Percentiles rank a stretch among this genome's conserved stretches.
Conservation (phyloP, 37 sponge, comb jelly and placozoan species). For the Mnemiopsis leidyi region DNA sequence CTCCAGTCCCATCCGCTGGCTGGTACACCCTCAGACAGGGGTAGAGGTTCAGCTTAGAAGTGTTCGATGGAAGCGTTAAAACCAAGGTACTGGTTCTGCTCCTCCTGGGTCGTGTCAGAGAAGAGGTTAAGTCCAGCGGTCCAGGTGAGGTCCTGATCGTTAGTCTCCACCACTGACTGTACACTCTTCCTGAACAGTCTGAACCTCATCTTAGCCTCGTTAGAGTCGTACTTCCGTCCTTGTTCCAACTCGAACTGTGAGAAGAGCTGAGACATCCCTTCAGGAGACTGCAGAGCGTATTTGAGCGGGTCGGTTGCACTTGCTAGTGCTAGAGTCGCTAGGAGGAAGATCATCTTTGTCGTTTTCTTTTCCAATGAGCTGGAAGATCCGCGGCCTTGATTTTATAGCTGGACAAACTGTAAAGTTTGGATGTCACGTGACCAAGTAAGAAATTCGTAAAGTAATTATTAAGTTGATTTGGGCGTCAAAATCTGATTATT, state of each 20-base stretch:
- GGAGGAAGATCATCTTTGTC: neutral
- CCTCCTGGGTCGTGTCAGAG: neutral
- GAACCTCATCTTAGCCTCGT: neutral
- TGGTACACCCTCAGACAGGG: neutral
- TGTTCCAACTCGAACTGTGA: neutral
- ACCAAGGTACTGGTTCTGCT: neutral
- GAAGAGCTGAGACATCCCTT: neutral
- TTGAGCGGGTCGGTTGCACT: neutral
- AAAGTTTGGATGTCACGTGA: too few relatives aligned
- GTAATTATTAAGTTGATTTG: too few relatives aligned
- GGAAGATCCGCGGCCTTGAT: neutral
- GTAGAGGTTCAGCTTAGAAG: neutral
- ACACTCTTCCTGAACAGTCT: neutral
- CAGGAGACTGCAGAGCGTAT: neutral
- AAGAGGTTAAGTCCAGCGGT: neutral
- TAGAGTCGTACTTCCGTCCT: neutral
- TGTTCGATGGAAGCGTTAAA: neutral
- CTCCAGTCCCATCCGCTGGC: neutral
- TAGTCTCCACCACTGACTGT: neutral
- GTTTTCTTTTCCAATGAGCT: neutral
- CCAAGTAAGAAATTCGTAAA: too few relatives aligned
- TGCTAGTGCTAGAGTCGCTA: neutral
- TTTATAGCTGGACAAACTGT: too few relatives aligned
- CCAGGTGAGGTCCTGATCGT: neutral
- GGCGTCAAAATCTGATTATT: too few relatives aligned